Percentiles rank a stretch among this genome's conserved stretches.
phyloP scores from a whole-genome alignment of 2,888 invertebrate species.

The Mesorhabditis belari region DNA sequence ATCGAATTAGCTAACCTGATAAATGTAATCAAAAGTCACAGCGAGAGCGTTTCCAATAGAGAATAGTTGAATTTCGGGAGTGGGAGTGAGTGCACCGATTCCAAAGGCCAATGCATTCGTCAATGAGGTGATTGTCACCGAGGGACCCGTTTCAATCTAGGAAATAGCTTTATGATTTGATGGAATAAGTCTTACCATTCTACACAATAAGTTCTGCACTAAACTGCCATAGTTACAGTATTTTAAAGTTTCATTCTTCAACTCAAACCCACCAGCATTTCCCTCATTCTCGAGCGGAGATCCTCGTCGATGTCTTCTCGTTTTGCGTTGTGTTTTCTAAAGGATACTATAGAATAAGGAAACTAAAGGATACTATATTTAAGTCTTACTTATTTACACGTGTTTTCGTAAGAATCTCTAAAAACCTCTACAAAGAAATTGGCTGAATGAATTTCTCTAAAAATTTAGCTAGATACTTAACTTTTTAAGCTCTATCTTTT shows the following conservation, averaged over 20 bases:
- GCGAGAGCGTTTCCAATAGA: slow-evolving; percentile 49
- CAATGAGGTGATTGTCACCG: slow-evolving; percentile 48
- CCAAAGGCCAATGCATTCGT: slow-evolving; percentile 42
- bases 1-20: slow-evolving; percentile 27
- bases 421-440: no score
- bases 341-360: neutral
- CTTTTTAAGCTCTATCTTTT: no score
- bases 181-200: no score
- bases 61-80: slow-evolving; percentile 51
- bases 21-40: slow-evolving; percentile 42
- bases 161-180: no score
- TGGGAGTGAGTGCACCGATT: slow-evolving; percentile 46
- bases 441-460: no score
- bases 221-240: no score
- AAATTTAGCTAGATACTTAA: no score
- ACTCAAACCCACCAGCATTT: slow-evolving; percentile 24
- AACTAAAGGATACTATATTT: no score
- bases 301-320: slow-evolving; percentile 10
- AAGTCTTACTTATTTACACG: no score
- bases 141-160: neutral
- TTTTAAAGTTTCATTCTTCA: neutral
- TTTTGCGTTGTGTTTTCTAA: neutral
- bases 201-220: no score
- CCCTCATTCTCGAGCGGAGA: slow-evolving; percentile 20
- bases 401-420: no score